Evolutionary conservation across 2,888 invertebrate genomes (phyloP), one percentile per base, ranked within the genome.

Genomic region (Pandemis heparana): DNA sequence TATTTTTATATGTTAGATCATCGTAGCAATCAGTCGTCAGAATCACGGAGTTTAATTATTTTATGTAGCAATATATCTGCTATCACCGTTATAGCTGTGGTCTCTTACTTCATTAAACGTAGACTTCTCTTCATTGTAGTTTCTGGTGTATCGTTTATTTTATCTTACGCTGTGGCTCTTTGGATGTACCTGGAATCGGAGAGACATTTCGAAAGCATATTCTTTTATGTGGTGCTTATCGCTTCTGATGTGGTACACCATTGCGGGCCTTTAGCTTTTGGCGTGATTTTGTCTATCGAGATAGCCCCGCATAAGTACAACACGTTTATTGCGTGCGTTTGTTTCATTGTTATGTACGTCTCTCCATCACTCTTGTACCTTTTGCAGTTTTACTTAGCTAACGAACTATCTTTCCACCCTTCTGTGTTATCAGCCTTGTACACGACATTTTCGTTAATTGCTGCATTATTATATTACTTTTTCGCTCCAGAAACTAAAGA

Each of bases 401-500:
- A 0, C 23, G 23, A 18, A n/a, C 2, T 53, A 18, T 18, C 8
- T 18, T n/a, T 48, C 16, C 53, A 53, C 9, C 18, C 18, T 12
- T 23, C 56, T n/a, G 48, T 5, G 48, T 3, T 23, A 5, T 23
- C 5, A 23, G 51, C 51, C 1, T 7, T 53, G 51, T 53, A 10
- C 10, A 60, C n/a, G 8, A 39, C 39, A 1, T 39, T 38, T 18
- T 6, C 60, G 7, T 4, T 60, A 7, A 9, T 38, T 32, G 59
- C 12, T 1, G 60, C 16, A 0, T n/a, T 60, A 7, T n/a, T 60
- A 10, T 60, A 38, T 39, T 60, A 60, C 38, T 60, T 32, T 32
- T 38, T 60, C 5, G 60, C 60, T 39, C 60, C 60, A n/a, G 60
- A 60, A 60, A 60, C 60, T 39, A 38, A 39, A 38, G 38, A n/a